These are phyloP conservation scores for Arothron firmamentum DNA, from an alignment of 2,113 vertebrate genomes.

Conservation along the genomic window DNA sequence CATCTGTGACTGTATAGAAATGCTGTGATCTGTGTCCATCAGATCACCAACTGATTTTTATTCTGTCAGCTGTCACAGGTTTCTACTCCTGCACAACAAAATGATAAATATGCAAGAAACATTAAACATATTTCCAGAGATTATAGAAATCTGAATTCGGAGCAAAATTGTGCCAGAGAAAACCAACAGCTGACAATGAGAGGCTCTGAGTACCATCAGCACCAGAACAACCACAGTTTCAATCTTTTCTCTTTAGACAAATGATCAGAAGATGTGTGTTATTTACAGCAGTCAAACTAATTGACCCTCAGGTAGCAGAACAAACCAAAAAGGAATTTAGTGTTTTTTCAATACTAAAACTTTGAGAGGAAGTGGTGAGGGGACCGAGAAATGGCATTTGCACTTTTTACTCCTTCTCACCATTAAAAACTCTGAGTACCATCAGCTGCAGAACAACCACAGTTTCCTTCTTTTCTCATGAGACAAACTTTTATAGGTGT, in stretches of 20 bases:
- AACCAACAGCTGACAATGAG: constrained; percentile 18
- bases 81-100: constrained; percentile 29
- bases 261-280: background rate
- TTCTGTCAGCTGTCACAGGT: constrained; percentile 45
- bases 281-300: too few relatives aligned
- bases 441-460: too few relatives aligned
- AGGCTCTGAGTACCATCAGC: background rate
- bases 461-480: too few relatives aligned
- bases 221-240: constrained; percentile 6
- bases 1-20: constrained; percentile 35
- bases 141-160: too few relatives aligned
- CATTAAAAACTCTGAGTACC: too few relatives aligned
- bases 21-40: background rate
- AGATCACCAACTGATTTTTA: constrained; percentile 16
- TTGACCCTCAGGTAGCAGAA: too few relatives aligned
- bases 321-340: background rate
- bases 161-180: background rate
- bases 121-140: too few relatives aligned
- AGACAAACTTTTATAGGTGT: too few relatives aligned
- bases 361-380: background rate
- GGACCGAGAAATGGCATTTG: background rate
- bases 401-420: too few relatives aligned
- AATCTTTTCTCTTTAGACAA: constrained; percentile 6
- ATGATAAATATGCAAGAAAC: too few relatives aligned
- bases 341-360: background rate